Evolutionary conservation across 2,888 invertebrate genomes (phyloP).

Genomic region (Polietes domitor): DNA sequence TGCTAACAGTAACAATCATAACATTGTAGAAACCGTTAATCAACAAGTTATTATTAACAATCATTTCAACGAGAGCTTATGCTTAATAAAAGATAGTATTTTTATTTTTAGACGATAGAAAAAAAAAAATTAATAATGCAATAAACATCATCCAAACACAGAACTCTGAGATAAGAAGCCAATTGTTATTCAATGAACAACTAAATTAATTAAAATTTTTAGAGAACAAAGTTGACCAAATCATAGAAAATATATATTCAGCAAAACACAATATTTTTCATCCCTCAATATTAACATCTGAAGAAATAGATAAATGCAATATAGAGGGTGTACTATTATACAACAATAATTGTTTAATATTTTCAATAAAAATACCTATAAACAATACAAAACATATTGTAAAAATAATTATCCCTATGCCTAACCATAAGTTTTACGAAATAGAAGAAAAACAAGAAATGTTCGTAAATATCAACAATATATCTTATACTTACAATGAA

Average conservation of each 20-base stretch:
- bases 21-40: too few relatives aligned
- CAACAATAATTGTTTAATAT: too few relatives aligned
- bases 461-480: too few relatives aligned
- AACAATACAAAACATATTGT: neutral
- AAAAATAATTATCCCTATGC: neutral
- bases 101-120: neutral
- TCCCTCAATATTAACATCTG: conserved; percentile 6
- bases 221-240: conserved; percentile 6
- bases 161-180: too few relatives aligned
- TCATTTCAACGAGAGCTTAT: too few relatives aligned
- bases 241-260: neutral
- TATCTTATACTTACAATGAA: too few relatives aligned
- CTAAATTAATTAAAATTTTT: conserved; percentile 19
- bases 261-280: conserved; percentile 16
- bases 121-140: conserved; percentile 4
- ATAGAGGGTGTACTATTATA: neutral
- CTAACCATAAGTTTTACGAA: too few relatives aligned
- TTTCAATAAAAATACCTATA: too few relatives aligned
- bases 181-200: conserved; percentile 4
- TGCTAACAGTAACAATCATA: too few relatives aligned
- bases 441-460: too few relatives aligned
- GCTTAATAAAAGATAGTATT: too few relatives aligned
- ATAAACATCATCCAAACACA: conserved; percentile 17
- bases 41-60: too few relatives aligned
- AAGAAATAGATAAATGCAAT: neutral